Conservation (phyloP, 2,888 invertebrate species). For the Platynereis dumerilii region DNA sequence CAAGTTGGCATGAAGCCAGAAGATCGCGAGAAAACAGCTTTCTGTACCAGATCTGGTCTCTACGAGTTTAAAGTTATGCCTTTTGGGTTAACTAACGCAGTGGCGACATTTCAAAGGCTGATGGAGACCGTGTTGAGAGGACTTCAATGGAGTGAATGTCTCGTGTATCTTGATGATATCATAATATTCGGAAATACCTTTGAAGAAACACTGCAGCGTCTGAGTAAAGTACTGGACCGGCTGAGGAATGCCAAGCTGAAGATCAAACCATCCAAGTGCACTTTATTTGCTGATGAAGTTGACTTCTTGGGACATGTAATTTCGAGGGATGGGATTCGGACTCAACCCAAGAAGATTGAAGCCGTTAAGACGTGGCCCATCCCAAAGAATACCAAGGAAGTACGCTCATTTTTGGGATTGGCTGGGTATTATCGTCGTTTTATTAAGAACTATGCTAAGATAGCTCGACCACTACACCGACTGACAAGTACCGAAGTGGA, state of each 20-base stretch:
- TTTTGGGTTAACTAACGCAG: neutral
- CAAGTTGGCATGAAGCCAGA: no score
- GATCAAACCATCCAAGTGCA: slow-evolving; percentile 32
- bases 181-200: neutral
- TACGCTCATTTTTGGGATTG: slow-evolving; percentile 25
- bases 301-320: slow-evolving; percentile 28
- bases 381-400: slow-evolving; percentile 18
- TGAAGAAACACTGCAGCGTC: slow-evolving; percentile 6
- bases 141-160: neutral
- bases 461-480: slow-evolving; percentile 18
- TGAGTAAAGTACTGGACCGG: neutral
- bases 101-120: neutral
- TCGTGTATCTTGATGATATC: slow-evolving; percentile 9
- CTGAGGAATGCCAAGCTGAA: slow-evolving; percentile 30
- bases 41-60: neutral
- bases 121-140: neutral
- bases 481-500: neutral
- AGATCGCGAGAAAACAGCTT: slow-evolving; percentile 1
- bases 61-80: neutral
- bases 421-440: slow-evolving; percentile 25
- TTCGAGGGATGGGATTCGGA: slow-evolving; percentile 17
- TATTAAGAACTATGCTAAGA: slow-evolving; percentile 24
- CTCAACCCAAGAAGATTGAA: slow-evolving; percentile 20
- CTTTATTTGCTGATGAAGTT: slow-evolving; percentile 17
- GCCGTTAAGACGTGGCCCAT: slow-evolving; percentile 25